Conservation (phyloP, 2,113 vertebrate genomes). For the Hippocampus barbouri region DNA sequence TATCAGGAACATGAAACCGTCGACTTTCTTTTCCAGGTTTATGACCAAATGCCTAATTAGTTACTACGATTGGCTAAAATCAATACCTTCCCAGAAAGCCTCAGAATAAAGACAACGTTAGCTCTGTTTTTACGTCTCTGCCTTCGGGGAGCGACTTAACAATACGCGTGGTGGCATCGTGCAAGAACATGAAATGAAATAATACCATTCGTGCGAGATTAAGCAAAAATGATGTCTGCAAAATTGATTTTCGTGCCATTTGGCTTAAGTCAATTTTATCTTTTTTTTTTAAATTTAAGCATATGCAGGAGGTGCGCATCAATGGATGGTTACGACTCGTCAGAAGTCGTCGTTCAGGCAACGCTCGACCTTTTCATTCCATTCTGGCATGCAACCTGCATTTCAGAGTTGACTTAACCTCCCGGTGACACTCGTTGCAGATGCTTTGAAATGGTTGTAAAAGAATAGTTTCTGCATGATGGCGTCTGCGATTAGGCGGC, state of each 20-base stretch:
- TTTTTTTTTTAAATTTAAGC: neutral
- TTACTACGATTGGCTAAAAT: conserved; percentile 45
- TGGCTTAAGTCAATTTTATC: neutral
- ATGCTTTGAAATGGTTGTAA: conserved; percentile 64
- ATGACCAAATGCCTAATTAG: conserved; percentile 45
- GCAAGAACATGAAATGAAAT: neutral
- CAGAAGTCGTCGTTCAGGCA: neutral
- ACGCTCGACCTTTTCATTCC: neutral
- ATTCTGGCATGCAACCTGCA: conserved; percentile 33
- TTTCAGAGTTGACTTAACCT: conserved; percentile 68
- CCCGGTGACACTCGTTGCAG: conserved; percentile 65
- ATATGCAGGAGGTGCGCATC: neutral
- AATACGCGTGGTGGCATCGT: neutral
- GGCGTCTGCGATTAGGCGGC: conserved; percentile 64
- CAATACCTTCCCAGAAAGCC: conserved; percentile 58
- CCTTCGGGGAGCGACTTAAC: neutral
- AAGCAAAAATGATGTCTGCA: neutral
- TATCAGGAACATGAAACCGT: conserved; percentile 42
- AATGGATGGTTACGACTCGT: neutral
- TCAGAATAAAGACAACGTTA: conserved; percentile 29
- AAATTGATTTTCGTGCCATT: neutral
- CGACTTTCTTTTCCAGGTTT: conserved; percentile 47
- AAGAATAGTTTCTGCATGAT: conserved; percentile 69
- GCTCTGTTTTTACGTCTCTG: conserved; percentile 27
- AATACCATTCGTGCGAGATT: neutral